Evolutionary conservation across 64 coral and sea anemone species (phyloP), one percentile per base, ranked within the genome.

Genomic region (Dendrophyllia cribrosa): DNA sequence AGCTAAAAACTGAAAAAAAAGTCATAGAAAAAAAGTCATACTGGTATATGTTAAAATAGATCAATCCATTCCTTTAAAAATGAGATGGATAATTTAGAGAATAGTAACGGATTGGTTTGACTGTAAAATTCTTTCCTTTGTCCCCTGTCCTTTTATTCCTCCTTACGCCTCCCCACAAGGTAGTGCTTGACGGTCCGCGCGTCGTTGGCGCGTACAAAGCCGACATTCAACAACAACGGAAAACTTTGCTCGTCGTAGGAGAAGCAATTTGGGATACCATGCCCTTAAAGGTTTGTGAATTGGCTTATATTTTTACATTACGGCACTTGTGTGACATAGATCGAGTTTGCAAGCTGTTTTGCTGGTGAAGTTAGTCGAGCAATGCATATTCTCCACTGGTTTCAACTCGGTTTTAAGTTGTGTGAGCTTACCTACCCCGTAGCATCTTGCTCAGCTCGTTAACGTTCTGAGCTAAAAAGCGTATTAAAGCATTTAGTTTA

Each of bases 281-380:
- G 80, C 80, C 80, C 7, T 21, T 47, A 50, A 83, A 83, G 80
- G 80, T 83, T 8, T 66, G 77, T 83, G 19, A 49, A 46, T 83
- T 34, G 6, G 14, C 20, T 82, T 46, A 44, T 25, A 43, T 12
- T 47, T 45, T 82, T 45, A 46, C 17, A 23, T 12, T 6, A 43
- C 9, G 43, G 11, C 44, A 25, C 66, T 26, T 34, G 34, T 34
- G 34, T 34, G 34, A 34, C 2, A 34, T 1, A 34, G 34, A 34
- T 34, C 34, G 2, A 34, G 34, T 34, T 34, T 34, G 34, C 34
- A 34, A 34, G 66, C n/a, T 23, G 21, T 69, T 24, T 69, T 24
- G 63, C 63, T 66, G 34, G 34, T 1, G 34, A 34, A 34, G 34
- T 34, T 34, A 34, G 34, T 34, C 34, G 34, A 34, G 34, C 2